Conservation (phyloP, 2,888 invertebrate species). For the Lymantria dispar region DNA sequence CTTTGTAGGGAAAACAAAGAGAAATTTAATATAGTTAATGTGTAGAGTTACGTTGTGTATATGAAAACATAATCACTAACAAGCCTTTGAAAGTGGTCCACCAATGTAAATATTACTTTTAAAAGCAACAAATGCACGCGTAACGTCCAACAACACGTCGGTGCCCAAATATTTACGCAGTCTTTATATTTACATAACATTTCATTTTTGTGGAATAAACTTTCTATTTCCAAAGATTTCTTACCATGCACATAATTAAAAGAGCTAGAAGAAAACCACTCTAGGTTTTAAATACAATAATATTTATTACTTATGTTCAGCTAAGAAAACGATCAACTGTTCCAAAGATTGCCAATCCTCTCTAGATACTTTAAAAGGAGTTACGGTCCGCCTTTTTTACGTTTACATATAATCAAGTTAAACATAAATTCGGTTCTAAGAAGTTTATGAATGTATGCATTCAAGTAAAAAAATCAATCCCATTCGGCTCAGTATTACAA, state of each 20-base stretch:
- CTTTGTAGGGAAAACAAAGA: neutral
- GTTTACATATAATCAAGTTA: too few species aligned
- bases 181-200: slow-evolving; percentile 63
- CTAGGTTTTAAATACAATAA: too few species aligned
- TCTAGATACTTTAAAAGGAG: too few species aligned
- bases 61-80: slow-evolving; percentile 35
- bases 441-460: too few species aligned
- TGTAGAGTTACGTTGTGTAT: slow-evolving; percentile 26
- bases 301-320: too few species aligned
- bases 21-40: slow-evolving; percentile 3
- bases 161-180: slow-evolving; percentile 58
- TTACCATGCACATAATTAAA: neutral
- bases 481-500: too few species aligned
- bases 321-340: too few species aligned
- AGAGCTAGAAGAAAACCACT: too few species aligned
- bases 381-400: too few species aligned
- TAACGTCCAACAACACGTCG: slow-evolving; percentile 55
- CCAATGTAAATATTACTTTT: slow-evolving; percentile 60
- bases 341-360: too few species aligned
- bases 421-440: too few species aligned
- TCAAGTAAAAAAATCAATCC: too few species aligned
- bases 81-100: slow-evolving; percentile 41
- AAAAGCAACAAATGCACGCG: slow-evolving; percentile 58
- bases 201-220: slow-evolving; percentile 58
- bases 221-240: slow-evolving; percentile 43